Conservation (phyloP, 2,888 invertebrate species). For the Hololepta plana region DNA sequence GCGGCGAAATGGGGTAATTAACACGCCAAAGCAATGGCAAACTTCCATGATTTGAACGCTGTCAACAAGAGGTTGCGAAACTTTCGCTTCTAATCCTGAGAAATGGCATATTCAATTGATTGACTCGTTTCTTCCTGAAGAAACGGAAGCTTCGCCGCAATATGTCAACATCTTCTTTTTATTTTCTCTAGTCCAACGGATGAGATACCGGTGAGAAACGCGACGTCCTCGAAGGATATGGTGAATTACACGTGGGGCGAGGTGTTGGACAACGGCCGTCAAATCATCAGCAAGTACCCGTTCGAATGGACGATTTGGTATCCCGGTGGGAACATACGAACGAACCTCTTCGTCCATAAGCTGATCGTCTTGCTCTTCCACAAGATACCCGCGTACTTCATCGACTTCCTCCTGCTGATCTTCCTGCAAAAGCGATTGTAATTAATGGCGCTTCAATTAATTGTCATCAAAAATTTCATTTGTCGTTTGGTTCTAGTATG, state of each 20-base stretch:
- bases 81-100: too few relatives aligned
- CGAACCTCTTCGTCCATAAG: constrained; percentile 41
- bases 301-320: constrained; percentile 57
- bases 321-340: constrained; percentile 49
- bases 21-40: too few relatives aligned
- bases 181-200: too few relatives aligned
- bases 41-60: too few relatives aligned
- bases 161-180: too few relatives aligned
- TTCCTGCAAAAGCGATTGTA: constrained; percentile 56
- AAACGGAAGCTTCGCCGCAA: too few relatives aligned
- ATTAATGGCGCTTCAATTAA: constrained; percentile 24
- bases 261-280: constrained; percentile 45
- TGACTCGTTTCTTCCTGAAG: too few relatives aligned
- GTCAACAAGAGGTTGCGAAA: too few relatives aligned
- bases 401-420: constrained; percentile 45
- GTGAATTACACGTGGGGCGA: constrained; percentile 67
- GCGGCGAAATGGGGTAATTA: constrained; percentile 1
- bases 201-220: constrained; percentile 50
- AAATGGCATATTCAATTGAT: too few relatives aligned
- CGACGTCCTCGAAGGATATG: constrained; percentile 52
- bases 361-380: constrained; percentile 48
- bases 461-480: constrained; percentile 4
- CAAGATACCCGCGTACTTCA: constrained; percentile 51
- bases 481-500: constrained; percentile 27
- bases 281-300: constrained; percentile 42